A percentile compares a stretch with the other conserved stretches of the same genome.
These are phyloP conservation scores for Drosophila takahashii DNA, from an alignment of 1,140 invertebrate species.

Conservation along the genomic window DNA sequence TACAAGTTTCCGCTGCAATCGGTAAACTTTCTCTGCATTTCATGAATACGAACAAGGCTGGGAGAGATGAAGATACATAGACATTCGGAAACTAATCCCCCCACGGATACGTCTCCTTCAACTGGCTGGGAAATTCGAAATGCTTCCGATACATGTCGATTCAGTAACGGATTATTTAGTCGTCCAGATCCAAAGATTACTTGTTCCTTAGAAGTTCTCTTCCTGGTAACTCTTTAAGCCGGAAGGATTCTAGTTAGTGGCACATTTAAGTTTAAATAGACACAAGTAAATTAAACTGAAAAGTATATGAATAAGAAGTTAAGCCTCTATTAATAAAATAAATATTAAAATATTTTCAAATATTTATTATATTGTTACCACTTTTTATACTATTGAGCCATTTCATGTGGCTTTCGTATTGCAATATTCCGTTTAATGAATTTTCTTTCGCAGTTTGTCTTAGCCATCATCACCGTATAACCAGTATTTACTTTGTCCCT, in stretches of 20 bases:
- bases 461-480: not conserved
- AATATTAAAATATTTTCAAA: too few relatives aligned
- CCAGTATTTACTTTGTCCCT: slow-evolving; percentile 3
- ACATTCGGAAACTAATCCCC: slow-evolving; percentile 26
- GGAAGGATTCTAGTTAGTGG: not conserved
- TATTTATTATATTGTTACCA: too few relatives aligned
- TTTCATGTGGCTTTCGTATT: not conserved
- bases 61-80: slow-evolving; percentile 12
- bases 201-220: not conserved
- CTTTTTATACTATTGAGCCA: too few relatives aligned
- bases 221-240: not conserved
- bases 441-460: not conserved
- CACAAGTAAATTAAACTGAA: too few relatives aligned
- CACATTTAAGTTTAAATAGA: not conserved
- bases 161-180: slow-evolving; percentile 28
- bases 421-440: too few relatives aligned
- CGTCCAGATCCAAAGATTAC: slow-evolving; percentile 11
- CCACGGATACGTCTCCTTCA: slow-evolving; percentile 21
- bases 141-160: slow-evolving; percentile 33
- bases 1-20: slow-evolving; percentile 33
- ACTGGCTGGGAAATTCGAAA: slow-evolving; percentile 12
- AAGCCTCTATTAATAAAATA: too few relatives aligned
- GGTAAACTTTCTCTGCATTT: slow-evolving; percentile 36
- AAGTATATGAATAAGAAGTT: too few relatives aligned
- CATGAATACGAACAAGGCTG: slow-evolving; percentile 40